A percentile compares a stretch with the other conserved stretches of the same genome.
These are phyloP conservation scores for Orientallactaga bullata DNA, from an alignment of 2,113 vertebrate species.

Conservation along the genomic window DNA sequence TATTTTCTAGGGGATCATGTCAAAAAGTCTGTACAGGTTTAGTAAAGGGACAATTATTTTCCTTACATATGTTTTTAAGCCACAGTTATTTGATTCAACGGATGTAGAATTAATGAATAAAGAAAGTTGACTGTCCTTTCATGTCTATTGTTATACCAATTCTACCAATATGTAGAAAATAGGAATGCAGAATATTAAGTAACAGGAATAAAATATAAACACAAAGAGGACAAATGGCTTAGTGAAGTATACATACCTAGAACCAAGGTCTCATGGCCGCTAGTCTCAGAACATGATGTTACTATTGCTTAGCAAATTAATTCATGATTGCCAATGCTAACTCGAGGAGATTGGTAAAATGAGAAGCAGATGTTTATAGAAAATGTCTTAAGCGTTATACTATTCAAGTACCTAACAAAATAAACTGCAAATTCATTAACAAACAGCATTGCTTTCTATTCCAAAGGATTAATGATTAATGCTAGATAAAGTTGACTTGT, in stretches of 20 bases:
- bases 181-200: background rate
- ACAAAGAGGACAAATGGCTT: constrained; percentile 7
- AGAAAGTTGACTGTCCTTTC: background rate
- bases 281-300: constrained; percentile 14
- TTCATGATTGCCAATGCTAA: background rate
- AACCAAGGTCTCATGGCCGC: background rate
- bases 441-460: background rate
- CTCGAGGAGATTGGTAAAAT: background rate
- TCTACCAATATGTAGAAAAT: constrained; percentile 14
- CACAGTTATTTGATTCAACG: background rate
- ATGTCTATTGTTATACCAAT: constrained; percentile 42
- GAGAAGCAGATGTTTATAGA: background rate
- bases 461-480: background rate
- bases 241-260: background rate
- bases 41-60: background rate
- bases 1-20: background rate
- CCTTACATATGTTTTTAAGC: background rate
- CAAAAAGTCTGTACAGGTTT: background rate
- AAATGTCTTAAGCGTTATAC: constrained; percentile 1
- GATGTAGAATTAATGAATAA: background rate
- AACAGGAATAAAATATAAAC: constrained; percentile 22
- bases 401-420: background rate
- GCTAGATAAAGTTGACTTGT: background rate
- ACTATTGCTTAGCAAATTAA: background rate
- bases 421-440: constrained; percentile 22